These are phyloP conservation scores for Leptocoma aspasia DNA, from an alignment of 2,113 vertebrate genomes.

Conservation along the genomic window DNA sequence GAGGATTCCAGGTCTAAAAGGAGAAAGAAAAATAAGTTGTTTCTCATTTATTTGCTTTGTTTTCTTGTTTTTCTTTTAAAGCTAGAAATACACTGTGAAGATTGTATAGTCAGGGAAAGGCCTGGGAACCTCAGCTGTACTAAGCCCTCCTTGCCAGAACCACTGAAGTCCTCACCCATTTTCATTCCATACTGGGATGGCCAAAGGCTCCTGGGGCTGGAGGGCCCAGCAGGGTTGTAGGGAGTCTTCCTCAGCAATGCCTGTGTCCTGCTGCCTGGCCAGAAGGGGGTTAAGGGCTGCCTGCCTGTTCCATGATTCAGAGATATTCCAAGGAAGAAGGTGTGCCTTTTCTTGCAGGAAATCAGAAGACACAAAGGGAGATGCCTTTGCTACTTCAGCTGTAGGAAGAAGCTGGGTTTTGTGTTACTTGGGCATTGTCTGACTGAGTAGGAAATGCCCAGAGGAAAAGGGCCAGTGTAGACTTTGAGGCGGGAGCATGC, in stretches of 20 bases:
- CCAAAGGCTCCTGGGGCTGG: neutral
- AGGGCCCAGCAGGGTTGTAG: neutral
- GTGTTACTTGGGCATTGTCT: neutral
- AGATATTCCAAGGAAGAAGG: neutral
- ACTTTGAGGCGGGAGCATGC: accelerated
- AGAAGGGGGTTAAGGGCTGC: neutral
- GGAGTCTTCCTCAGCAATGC: neutral
- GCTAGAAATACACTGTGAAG: neutral
- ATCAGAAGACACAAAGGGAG: neutral
- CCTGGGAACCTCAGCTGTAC: neutral
- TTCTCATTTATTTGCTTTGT: neutral
- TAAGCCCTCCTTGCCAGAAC: neutral
- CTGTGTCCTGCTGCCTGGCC: neutral
- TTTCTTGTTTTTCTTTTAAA: neutral
- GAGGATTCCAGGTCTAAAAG: neutral
- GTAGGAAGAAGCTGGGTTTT: neutral
- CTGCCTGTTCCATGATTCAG: neutral
- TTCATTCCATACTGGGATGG: neutral
- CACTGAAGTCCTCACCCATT: neutral
- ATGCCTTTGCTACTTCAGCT: neutral
- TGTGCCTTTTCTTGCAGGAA: constrained; percentile 18
- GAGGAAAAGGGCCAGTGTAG: neutral
- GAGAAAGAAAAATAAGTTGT: neutral
- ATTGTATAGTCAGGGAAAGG: neutral
- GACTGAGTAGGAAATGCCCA: neutral